These are phyloP conservation scores for Umimayanthus chanpuru DNA, from an alignment of 92 coral and sea anemone genomes.

Conservation along the genomic window DNA sequence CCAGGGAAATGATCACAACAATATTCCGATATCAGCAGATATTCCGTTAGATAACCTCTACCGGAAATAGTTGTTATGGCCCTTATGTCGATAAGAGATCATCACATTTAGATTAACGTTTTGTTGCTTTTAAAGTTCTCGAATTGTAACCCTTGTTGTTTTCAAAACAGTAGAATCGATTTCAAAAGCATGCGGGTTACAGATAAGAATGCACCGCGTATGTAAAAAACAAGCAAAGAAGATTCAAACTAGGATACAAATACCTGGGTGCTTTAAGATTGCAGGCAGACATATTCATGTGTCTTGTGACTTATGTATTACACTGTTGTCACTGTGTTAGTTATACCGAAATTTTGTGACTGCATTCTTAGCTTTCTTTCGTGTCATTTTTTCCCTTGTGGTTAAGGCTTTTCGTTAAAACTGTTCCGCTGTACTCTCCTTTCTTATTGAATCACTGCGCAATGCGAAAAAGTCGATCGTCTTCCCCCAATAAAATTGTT, in stretches of 20 bases:
- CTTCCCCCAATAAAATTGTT: too few species aligned
- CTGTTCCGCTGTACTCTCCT: too few species aligned
- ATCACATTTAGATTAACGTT: background rate
- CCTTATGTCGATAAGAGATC: slow-evolving; percentile 17
- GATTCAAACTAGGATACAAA: background rate
- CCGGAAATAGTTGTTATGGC: slow-evolving; percentile 26
- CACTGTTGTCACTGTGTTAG: background rate
- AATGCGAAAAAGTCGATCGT: too few species aligned
- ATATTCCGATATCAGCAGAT: slow-evolving; percentile 8
- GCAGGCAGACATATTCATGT: too few species aligned
- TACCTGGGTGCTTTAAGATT: background rate
- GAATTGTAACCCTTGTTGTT: background rate
- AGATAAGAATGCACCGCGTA: background rate
- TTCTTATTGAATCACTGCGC: too few species aligned
- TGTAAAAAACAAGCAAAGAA: background rate
- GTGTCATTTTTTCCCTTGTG: too few species aligned
- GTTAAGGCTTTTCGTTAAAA: too few species aligned
- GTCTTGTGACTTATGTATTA: too few species aligned
- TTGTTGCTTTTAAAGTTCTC: slow-evolving; percentile 16
- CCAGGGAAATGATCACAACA: background rate
- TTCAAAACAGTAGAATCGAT: background rate
- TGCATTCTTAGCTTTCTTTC: too few species aligned
- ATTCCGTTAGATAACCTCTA: background rate
- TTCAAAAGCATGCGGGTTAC: background rate
- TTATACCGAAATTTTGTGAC: too few species aligned